Evolutionary conservation across 2,113 vertebrate species (phyloP).

Genomic region (Heterochromis multidens): DNA sequence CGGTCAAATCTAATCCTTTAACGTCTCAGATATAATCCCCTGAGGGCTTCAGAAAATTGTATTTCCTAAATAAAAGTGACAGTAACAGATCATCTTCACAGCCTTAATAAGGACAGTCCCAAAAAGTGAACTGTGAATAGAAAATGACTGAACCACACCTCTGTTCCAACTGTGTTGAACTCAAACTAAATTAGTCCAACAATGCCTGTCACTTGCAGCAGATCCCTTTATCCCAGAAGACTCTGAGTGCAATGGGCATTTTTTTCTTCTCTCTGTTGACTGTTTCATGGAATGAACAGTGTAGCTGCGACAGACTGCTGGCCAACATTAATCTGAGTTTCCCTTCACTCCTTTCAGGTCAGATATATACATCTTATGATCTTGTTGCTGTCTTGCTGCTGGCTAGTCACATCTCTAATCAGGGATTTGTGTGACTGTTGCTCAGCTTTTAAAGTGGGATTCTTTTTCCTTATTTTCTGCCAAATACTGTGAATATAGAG

Average conservation of each 20-base stretch:
- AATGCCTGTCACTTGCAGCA: conserved; percentile 23
- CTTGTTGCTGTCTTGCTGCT: not conserved
- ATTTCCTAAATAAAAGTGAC: not conserved
- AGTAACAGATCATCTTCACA: not conserved
- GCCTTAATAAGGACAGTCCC: not conserved
- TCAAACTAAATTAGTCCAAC: not conserved
- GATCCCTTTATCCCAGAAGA: conserved; percentile 17
- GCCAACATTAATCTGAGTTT: not conserved
- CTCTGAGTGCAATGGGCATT: not conserved
- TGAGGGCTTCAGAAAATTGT: accelerated
- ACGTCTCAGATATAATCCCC: not conserved
- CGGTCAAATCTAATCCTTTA: not conserved
- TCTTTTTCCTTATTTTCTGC: not conserved
- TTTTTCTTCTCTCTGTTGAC: conserved; percentile 10
- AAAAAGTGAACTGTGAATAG: not conserved
- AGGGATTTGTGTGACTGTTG: not conserved
- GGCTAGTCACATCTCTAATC: not conserved
- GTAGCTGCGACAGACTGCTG: conserved; percentile 8
- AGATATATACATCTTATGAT: not conserved
- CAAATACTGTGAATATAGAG: not conserved
- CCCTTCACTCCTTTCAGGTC: not conserved
- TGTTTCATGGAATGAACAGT: conserved; percentile 12
- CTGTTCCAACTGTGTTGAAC: not conserved
- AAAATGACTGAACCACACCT: not conserved
- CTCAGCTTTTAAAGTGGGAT: not conserved